Conservation (phyloP, 2,113 vertebrate species). For the Coracopsis vasa region DNA sequence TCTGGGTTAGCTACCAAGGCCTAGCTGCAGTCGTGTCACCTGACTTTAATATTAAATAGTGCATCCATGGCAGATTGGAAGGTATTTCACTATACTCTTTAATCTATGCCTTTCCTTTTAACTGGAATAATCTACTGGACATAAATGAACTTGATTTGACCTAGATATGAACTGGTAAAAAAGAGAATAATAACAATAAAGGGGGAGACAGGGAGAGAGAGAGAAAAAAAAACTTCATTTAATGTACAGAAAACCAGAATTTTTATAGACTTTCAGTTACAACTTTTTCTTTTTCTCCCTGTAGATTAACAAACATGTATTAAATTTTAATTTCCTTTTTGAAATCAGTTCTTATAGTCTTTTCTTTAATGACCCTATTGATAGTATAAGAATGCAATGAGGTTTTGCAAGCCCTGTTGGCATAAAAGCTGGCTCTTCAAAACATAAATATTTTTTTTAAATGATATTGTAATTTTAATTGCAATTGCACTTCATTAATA, state of each 20-base stretch:
- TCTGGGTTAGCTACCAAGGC: slow-evolving; percentile 76
- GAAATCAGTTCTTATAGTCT: not conserved
- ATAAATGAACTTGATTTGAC: slow-evolving; percentile 79
- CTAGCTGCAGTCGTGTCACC: slow-evolving; percentile 63
- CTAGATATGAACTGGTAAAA: slow-evolving; percentile 67
- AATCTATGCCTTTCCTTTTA: slow-evolving; percentile 57
- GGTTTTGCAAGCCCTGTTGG: not conserved
- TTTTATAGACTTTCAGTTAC: not conserved
- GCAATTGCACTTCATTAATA: not conserved
- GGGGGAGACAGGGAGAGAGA: not conserved
- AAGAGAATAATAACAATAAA: not conserved
- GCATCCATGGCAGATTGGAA: slow-evolving; percentile 52
- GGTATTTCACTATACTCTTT: slow-evolving; percentile 52
- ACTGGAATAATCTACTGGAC: slow-evolving; percentile 78
- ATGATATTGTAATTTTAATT: not conserved
- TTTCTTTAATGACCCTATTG: not conserved
- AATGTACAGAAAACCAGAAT: not conserved
- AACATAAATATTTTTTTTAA: not conserved
- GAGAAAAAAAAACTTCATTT: not conserved
- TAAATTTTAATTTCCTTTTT: not conserved
- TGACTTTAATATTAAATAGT: slow-evolving; percentile 68
- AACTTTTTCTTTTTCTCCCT: accelerated
- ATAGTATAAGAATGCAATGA: not conserved
- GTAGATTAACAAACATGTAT: not conserved
- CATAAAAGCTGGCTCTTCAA: not conserved